Evolutionary conservation across 1,140 invertebrate genomes (phyloP).

Genomic region (Lordiphosa mommai): DNA sequence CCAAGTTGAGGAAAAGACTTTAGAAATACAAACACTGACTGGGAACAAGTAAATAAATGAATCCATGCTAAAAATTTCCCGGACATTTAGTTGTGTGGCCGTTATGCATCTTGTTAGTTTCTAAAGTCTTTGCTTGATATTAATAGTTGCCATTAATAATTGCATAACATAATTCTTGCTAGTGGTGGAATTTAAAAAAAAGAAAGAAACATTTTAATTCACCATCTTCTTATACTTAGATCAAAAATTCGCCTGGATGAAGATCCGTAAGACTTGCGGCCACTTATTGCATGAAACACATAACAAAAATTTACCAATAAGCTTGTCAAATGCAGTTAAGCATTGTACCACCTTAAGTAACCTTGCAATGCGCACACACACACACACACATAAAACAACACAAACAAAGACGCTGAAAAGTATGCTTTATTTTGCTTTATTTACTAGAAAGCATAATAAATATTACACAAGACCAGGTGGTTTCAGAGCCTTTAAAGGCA

Average conservation of each 20-base stretch:
- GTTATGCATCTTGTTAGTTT: no score
- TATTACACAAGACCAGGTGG: constrained; percentile 72
- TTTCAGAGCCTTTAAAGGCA: constrained; percentile 24
- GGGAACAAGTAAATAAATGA: no score
- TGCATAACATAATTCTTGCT: no score
- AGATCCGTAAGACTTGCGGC: background rate
- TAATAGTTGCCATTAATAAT: no score
- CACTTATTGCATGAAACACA: background rate
- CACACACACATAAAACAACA: constrained; percentile 11
- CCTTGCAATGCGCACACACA: background rate
- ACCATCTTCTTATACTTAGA: no score
- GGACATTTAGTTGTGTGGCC: no score
- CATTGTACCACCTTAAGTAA: constrained; percentile 15
- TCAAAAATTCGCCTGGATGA: background rate
- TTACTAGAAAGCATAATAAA: constrained; percentile 71
- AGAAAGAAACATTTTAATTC: no score
- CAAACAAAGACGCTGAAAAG: constrained; percentile 39
- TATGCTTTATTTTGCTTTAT: constrained; percentile 53
- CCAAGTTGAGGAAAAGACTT: no score
- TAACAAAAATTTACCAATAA: constrained; percentile 10
- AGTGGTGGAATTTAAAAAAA: no score
- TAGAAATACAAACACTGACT: no score
- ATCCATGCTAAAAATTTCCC: no score
- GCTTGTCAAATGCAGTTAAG: constrained; percentile 42
- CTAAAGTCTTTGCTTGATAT: no score